Evolutionary conservation across 92 coral and sea anemone genomes (phyloP).

Genomic region (Meandrina meandrites): DNA sequence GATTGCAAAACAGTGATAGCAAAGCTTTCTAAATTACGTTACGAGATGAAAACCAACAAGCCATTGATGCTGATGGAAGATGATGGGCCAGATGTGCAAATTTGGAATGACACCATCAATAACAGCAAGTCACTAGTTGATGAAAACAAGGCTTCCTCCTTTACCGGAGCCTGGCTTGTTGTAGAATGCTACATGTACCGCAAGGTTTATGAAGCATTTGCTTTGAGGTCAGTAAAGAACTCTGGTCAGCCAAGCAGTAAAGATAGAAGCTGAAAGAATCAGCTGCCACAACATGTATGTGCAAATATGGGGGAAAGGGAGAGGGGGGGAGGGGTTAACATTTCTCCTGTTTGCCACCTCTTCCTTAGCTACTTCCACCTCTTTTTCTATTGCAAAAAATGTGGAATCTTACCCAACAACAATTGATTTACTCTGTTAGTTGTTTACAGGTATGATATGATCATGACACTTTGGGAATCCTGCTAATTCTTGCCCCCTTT

Average conservation of each 20-base stretch:
- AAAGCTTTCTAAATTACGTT: slow-evolving; percentile 81
- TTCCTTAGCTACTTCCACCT: too few species aligned
- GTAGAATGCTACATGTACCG: slow-evolving; percentile 96
- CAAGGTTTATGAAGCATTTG: slow-evolving; percentile 87
- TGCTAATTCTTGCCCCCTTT: too few species aligned
- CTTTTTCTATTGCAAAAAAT: too few species aligned
- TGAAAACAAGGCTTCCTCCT: slow-evolving; percentile 65
- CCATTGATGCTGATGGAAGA: slow-evolving; percentile 69
- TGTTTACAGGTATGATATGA: too few species aligned
- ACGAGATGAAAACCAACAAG: slow-evolving; percentile 89
- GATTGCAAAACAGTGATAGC: slow-evolving; percentile 83
- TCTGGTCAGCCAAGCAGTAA: background rate
- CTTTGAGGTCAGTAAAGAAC: slow-evolving; percentile 63
- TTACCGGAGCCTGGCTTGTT: slow-evolving; percentile 87
- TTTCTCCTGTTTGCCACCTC: too few species aligned
- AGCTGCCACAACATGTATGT: too few species aligned
- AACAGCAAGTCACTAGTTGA: slow-evolving; percentile 69
- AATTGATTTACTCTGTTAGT: too few species aligned
- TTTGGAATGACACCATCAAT: slow-evolving; percentile 79
- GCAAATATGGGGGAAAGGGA: too few species aligned
- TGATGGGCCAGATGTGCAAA: slow-evolving; percentile 54
- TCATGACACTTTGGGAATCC: too few species aligned
- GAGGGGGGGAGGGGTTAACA: too few species aligned
- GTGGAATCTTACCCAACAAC: too few species aligned
- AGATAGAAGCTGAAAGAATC: background rate